A percentile compares a stretch with the other conserved stretches of the same genome.
phyloP scores from a whole-genome alignment of 2,113 vertebrate genomes.

The Drymodes brunneopygia region DNA sequence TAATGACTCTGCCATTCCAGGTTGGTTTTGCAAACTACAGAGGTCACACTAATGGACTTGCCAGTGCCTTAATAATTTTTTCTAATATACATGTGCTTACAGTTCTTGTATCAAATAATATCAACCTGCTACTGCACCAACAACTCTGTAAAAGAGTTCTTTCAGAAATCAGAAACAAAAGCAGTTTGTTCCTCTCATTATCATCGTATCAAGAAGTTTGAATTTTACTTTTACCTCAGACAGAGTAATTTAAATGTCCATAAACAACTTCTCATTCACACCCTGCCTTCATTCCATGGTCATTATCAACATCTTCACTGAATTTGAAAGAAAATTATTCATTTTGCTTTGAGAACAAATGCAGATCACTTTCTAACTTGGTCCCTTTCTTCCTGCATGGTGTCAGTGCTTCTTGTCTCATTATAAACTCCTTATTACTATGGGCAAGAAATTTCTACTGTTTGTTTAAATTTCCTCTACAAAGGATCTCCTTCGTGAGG shows the following conservation, averaged over 20 bases:
- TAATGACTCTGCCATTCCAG: not conserved
- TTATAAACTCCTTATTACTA: conserved; percentile 1
- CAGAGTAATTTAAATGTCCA: not conserved
- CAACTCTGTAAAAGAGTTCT: not conserved
- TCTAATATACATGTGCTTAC: not conserved
- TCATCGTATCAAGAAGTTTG: not conserved
- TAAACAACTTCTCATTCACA: not conserved
- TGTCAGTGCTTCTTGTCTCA: not conserved
- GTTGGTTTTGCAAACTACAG: not conserved
- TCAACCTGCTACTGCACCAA: not conserved
- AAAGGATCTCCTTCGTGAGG: not conserved
- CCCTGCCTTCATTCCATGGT: not conserved
- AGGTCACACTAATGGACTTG: not conserved
- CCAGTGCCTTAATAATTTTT: not conserved
- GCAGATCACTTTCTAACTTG: not conserved
- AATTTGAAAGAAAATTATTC: not conserved
- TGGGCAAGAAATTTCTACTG: conserved; percentile 9
- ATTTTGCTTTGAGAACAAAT: not conserved
- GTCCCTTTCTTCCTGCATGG: not conserved
- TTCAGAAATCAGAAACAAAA: not conserved
- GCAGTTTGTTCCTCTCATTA: not conserved
- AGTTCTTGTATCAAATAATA: not conserved
- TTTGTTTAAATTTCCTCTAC: conserved; percentile 64
- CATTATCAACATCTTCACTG: not conserved
- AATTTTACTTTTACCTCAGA: not conserved